A percentile compares a stretch with the other conserved stretches of the same genome.
Evolutionary conservation across 2,888 invertebrate genomes (phyloP).

Genomic region (Oligia latruncula): DNA sequence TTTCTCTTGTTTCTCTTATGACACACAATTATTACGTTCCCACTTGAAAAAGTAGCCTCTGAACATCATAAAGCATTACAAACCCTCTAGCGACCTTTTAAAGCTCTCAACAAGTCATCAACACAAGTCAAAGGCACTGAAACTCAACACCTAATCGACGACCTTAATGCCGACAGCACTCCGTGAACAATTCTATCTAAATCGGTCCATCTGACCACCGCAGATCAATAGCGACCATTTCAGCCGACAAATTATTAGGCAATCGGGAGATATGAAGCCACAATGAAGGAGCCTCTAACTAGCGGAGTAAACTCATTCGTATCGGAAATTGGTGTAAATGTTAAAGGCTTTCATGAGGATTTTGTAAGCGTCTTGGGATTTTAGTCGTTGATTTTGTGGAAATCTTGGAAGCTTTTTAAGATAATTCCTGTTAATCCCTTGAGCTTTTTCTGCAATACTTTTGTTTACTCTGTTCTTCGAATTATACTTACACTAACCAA

Average conservation of each 20-base stretch:
- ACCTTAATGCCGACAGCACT: slow-evolving; percentile 50
- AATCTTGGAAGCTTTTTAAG: slow-evolving; percentile 20
- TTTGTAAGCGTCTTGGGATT: slow-evolving; percentile 48
- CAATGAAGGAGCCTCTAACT: slow-evolving; percentile 48
- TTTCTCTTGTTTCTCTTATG: not conserved
- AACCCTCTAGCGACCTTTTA: not conserved
- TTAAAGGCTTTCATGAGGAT: slow-evolving; percentile 24
- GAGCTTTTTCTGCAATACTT: not conserved
- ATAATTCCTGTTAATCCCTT: slow-evolving; percentile 25
- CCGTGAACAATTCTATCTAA: slow-evolving; percentile 58
- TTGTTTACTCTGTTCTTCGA: not conserved
- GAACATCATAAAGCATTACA: not conserved
- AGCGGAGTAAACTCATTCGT: slow-evolving; percentile 54
- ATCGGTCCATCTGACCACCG: slow-evolving; percentile 52
- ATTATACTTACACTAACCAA: not conserved
- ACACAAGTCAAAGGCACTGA: slow-evolving; percentile 18
- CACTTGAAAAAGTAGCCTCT: not conserved
- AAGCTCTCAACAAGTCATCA: slow-evolving; percentile 30
- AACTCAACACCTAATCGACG: slow-evolving; percentile 45
- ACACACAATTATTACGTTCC: not conserved
- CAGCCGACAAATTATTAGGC: slow-evolving; percentile 57
- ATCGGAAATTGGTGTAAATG: slow-evolving; percentile 51
- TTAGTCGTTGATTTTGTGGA: slow-evolving; percentile 17
- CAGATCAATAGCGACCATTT: slow-evolving; percentile 57
- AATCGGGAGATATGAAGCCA: slow-evolving; percentile 54